These are phyloP conservation scores for Apodemia duryi DNA, from an alignment of 2,888 invertebrate species.

Conservation along the genomic window DNA sequence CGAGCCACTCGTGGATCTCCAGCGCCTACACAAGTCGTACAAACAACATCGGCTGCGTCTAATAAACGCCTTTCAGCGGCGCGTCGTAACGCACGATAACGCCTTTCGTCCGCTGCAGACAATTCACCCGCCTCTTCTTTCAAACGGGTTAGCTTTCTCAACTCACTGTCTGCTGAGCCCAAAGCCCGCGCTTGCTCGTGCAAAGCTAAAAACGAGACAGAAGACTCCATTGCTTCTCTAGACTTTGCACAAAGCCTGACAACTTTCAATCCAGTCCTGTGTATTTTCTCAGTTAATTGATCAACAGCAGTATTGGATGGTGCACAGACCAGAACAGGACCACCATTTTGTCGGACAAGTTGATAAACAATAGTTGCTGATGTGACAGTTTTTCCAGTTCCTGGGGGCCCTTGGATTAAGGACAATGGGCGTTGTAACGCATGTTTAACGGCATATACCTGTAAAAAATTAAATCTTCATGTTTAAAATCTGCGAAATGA, in stretches of 20 bases:
- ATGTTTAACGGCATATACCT: too few species aligned
- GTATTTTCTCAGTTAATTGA: conserved; percentile 99
- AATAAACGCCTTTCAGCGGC: conserved; percentile 93
- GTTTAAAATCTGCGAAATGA: too few species aligned
- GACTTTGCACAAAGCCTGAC: conserved; percentile 98
- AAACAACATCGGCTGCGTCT: conserved; percentile 98
- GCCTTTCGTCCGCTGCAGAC: conserved; percentile 95
- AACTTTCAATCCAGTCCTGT: conserved; percentile 95
- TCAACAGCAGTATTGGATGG: conserved; percentile 99
- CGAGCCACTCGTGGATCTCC: conserved; percentile 96
- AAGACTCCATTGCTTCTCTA: conserved; percentile 98
- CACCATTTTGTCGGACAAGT: conserved; percentile 94
- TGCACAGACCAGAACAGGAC: conserved; percentile 97
- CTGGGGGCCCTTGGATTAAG: conserved; percentile 98
- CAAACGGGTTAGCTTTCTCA: conserved; percentile 96
- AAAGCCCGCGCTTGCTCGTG: conserved; percentile 98
- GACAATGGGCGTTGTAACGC: conserved; percentile 59
- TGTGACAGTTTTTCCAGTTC: conserved; percentile 99
- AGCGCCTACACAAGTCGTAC: conserved; percentile 99
- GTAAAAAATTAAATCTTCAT: too few species aligned
- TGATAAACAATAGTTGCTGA: conserved; percentile 99
- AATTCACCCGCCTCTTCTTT: conserved; percentile 99
- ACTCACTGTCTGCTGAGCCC: conserved; percentile 92
- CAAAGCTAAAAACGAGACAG: conserved; percentile 96
- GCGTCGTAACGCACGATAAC: conserved; percentile 94